Evolutionary conservation across 2,113 vertebrate genomes (phyloP), one percentile per base, ranked within the genome.

Genomic region (Collichthys lucidus): DNA sequence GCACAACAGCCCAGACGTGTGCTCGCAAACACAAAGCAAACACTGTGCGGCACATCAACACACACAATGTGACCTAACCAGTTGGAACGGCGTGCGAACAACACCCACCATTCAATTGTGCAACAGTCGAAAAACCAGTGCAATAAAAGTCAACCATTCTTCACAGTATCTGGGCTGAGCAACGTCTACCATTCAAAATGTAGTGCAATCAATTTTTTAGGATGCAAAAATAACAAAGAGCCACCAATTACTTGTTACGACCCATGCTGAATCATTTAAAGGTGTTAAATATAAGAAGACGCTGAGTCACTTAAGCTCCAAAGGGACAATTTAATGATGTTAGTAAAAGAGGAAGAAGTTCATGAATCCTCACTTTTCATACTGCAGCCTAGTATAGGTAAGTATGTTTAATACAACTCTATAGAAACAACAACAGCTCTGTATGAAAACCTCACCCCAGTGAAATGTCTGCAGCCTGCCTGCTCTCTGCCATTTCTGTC

Each of bases 51-150:
- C 40, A 29, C 20, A 3, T 74, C 56, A 19, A 14, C 42, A n/a
- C 47, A 17, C 70, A 87, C 80, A 86, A 92, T 88, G 92, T 87
- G 80, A 74, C 81, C 81, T 0, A 73, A 93, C 93, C 77, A 85
- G 93, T 89, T 89, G 74, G 80, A 78, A 59, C 81, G 68, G 80
- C 50, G 15, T 70, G 55, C 59, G 68, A 86, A 87, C 87, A 70
- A 75, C 77, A 31, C 55, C 79, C 69, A 65, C 61, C 26, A 5
- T 71, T 72, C 65, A 69, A 17, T 91, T 92, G 86, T 71, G 89
- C 86, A 94, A 92, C 56, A 77, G 64, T 77, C 55, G 61, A 14
- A 65, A 63, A 85, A 67, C 17, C 64, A 61, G 24, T 8, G 69
- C 74, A 52, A 77, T 84, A 85, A 85, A 88, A 76, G 5, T 60